phyloP scores from a whole-genome alignment of 2,797 vertebrate genomes.

The Miichthys miiuy region DNA sequence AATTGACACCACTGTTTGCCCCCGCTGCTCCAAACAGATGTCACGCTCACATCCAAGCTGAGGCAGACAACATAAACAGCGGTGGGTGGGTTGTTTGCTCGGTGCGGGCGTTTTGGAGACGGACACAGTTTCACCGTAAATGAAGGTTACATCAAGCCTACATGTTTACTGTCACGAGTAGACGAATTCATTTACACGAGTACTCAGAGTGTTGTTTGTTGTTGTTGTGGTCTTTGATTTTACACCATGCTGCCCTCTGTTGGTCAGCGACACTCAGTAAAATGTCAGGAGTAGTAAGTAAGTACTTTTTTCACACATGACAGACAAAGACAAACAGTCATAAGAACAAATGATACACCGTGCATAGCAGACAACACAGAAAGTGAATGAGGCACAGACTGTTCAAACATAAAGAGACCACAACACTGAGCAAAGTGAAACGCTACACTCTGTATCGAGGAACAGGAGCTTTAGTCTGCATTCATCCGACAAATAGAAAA shows the following conservation, averaged over 20 bases:
- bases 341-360: too few relatives aligned
- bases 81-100: not conserved
- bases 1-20: slow-evolving; percentile 34
- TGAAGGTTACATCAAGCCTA: not conserved
- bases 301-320: too few relatives aligned
- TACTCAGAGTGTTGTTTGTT: slow-evolving; percentile 24
- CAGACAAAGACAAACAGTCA: too few relatives aligned
- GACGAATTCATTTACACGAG: slow-evolving; percentile 26
- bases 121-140: not conserved
- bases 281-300: not conserved
- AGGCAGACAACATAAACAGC: not conserved
- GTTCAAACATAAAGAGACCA: too few relatives aligned
- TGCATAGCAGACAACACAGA: too few relatives aligned
- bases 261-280: slow-evolving; percentile 27
- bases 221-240: slow-evolving; percentile 31
- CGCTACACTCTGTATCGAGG: too few relatives aligned
- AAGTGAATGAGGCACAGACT: too few relatives aligned
- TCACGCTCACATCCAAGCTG: slow-evolving; percentile 49
- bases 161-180: slow-evolving; percentile 26
- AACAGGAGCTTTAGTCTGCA: too few relatives aligned
- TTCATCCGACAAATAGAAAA: too few relatives aligned
- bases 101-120: not conserved
- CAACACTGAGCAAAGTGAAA: too few relatives aligned
- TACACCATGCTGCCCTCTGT: slow-evolving; percentile 70
- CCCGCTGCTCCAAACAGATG: slow-evolving; percentile 52